These are phyloP conservation scores for Eulemur coronatus DNA, from an alignment of 2,797 vertebrate genomes.

Conservation along the genomic window DNA sequence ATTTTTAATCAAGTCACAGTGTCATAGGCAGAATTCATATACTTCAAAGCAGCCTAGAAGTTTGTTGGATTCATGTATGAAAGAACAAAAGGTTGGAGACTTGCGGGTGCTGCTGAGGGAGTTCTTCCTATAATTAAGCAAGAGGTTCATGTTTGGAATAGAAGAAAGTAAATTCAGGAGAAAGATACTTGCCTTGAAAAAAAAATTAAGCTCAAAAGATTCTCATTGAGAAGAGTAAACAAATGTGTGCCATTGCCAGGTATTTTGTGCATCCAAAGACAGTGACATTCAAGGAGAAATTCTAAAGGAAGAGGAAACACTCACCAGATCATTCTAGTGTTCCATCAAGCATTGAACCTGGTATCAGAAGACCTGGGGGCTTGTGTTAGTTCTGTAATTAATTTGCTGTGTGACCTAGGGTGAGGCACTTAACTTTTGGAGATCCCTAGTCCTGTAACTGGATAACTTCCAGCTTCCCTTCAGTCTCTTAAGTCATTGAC, in stretches of 20 bases:
- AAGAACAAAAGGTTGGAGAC: neutral
- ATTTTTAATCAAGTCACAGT: neutral
- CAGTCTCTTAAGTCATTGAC: neutral
- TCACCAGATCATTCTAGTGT: neutral
- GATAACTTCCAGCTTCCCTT: neutral
- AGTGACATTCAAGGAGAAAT: neutral
- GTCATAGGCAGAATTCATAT: neutral
- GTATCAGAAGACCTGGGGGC: neutral
- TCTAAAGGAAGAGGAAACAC: neutral
- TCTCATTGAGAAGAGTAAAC: neutral
- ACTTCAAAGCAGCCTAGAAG: neutral
- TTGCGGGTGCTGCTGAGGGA: neutral
- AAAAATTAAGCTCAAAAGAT: neutral
- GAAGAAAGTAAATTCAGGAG: neutral
- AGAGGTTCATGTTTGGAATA: neutral
- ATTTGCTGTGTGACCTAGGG: neutral
- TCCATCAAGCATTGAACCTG: neutral
- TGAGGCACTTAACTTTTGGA: neutral
- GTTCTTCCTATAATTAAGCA: neutral
- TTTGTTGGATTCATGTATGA: neutral
- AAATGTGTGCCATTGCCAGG: neutral
- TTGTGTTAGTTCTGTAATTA: neutral
- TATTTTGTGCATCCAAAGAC: neutral
- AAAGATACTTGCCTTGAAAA: neutral
- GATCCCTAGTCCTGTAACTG: neutral